phyloP scores from a whole-genome alignment of 2,113 vertebrate genomes.

The Pedetes capensis region DNA sequence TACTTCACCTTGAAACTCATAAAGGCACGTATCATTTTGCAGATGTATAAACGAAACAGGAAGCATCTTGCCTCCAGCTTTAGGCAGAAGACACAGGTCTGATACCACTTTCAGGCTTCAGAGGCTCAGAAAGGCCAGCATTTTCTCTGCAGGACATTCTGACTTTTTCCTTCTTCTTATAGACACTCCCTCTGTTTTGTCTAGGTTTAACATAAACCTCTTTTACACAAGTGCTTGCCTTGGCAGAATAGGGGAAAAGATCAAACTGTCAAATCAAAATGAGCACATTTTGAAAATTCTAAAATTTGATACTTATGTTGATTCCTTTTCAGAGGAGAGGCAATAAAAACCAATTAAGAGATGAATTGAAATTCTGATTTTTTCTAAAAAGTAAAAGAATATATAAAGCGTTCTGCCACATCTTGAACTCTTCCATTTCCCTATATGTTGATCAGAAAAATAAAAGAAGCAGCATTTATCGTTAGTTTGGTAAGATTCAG shows the following conservation, averaged over 20 bases:
- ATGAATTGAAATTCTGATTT: not conserved
- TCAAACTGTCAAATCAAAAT: slow-evolving; percentile 37
- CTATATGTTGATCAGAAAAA: not conserved
- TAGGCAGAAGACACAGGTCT: not conserved
- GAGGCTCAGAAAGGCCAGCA: not conserved
- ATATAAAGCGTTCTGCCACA: not conserved
- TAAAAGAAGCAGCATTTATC: not conserved
- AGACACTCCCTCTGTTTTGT: not conserved
- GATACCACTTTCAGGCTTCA: not conserved
- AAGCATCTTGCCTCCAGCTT: not conserved
- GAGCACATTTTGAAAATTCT: not conserved
- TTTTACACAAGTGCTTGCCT: not conserved
- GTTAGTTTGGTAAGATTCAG: not conserved
- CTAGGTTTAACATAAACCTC: not conserved
- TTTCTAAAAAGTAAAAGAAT: not conserved
- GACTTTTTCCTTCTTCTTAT: not conserved
- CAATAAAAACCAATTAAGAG: not conserved
- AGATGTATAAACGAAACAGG: not conserved
- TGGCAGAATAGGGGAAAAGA: not conserved
- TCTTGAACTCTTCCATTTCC: not conserved
- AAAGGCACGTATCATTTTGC: not conserved
- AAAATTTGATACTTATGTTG: not conserved
- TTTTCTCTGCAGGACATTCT: not conserved
- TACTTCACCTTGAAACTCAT: not conserved
- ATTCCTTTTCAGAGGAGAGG: not conserved